Base-by-base conservation (phyloP, 2,888 invertebrate genomes). In the Lasioglossum pauxillum region DNA sequence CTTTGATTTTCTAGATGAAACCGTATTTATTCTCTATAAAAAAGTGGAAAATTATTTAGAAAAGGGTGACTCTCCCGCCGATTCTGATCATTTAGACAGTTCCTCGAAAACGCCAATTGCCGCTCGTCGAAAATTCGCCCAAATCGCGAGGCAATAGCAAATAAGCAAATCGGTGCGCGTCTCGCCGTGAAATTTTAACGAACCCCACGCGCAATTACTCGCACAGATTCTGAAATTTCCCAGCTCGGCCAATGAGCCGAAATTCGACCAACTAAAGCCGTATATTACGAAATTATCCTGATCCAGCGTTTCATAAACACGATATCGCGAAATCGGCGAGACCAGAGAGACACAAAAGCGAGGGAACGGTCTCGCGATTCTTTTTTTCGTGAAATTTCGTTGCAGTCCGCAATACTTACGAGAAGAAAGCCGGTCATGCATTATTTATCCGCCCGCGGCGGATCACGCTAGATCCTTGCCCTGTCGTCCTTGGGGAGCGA, bases 401-500 rank as follows among this genome's bases (percentile, higher is more conserved):
- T 67, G 31, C 5, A 10, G 12, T 27, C 53, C 10, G 71, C 16
- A 75, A 75, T 16, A 49, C 14, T 49, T 80, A 71, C 23, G 27
- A 44, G 38, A 49, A 12, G 60, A 53, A 67, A 46, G 57, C 16
- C n/a, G 27, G 76, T 85, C 80, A 74, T 83, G 79, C 76, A 80
- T 85, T 80, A 85, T 85, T 85, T 85, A 85, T 80, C 10, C 49
- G 49, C 31, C 31, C n/a, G 73, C 49, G 2, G 71, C 69, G 75
- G 67, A 83, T 83, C 85, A 72, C 71, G 64, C 41, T 71, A 49
- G 75, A 72, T 82, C 82, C 82, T 75, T 31, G 49, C n/a, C 73
- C 74, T 69, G 67, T 81, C 73, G 53, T 27, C 14, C 57, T 53
- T 53, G 5, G 53, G 16, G 46, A 46, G 57, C n/a, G 35, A 35